phyloP scores from a whole-genome alignment of 2,888 invertebrate genomes.

The Eledona agricola region DNA sequence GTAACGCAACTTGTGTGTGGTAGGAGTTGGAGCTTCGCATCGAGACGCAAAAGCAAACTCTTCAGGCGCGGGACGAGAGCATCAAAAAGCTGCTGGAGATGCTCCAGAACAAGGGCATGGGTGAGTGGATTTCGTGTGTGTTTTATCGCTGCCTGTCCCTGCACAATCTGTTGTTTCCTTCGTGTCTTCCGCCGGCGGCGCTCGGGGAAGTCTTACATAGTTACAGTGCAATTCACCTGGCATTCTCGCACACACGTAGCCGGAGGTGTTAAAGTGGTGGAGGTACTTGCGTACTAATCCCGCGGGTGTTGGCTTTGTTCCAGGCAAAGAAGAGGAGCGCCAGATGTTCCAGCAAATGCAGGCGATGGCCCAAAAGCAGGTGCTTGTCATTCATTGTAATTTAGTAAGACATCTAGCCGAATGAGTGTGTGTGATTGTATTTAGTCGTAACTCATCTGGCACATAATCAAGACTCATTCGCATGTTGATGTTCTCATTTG shows the following conservation, averaged over 20 bases:
- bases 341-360: constrained; percentile 98
- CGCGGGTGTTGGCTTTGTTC: constrained; percentile 64
- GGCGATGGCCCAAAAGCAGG: constrained; percentile 96
- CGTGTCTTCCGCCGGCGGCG: constrained; percentile 44
- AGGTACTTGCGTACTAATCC: constrained; percentile 56
- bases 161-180: constrained; percentile 39
- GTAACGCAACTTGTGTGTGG: constrained; percentile 45
- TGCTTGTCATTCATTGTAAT: constrained; percentile 62
- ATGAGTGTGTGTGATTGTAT: constrained; percentile 50
- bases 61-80: constrained; percentile 96
- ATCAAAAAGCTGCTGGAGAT: constrained; percentile 98
- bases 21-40: constrained; percentile 95
- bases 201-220: constrained; percentile 54
- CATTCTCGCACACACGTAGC: constrained; percentile 44
- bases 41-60: constrained; percentile 97
- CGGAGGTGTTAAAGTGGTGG: constrained; percentile 45
- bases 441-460: constrained; percentile 54
- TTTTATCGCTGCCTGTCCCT: constrained; percentile 44
- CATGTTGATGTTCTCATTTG: constrained; percentile 51
- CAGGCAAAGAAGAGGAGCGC: constrained; percentile 95
- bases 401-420: constrained; percentile 41
- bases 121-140: constrained; percentile 67
- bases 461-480: constrained; percentile 52
- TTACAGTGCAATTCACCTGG: constrained; percentile 50
- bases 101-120: constrained; percentile 97